A percentile compares a stretch with the other conserved stretches of the same genome.
phyloP scores from a whole-genome alignment of 2,888 invertebrate species.

The Orthosia incerta region DNA sequence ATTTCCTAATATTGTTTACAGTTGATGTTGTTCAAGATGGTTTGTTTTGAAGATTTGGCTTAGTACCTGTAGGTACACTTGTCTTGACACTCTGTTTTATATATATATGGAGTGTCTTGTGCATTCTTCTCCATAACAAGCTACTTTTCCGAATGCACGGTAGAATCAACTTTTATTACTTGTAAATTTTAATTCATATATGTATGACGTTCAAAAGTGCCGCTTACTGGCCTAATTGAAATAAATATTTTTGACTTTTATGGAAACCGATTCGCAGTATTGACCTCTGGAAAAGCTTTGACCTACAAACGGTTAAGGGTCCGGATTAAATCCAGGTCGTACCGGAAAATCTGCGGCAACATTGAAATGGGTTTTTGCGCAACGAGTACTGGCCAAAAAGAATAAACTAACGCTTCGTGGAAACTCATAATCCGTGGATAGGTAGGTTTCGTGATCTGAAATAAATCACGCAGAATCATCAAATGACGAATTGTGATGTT shows the following conservation, averaged over 20 bases:
- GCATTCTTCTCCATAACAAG: too few relatives aligned
- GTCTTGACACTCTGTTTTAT: not conserved
- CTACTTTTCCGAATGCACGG: too few relatives aligned
- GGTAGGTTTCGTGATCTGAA: not conserved
- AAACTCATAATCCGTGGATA: not conserved
- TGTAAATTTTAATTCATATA: too few relatives aligned
- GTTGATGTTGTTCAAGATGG: conserved; percentile 6
- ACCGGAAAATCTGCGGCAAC: conserved; percentile 32
- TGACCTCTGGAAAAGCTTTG: conserved; percentile 24
- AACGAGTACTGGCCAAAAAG: conserved; percentile 17
- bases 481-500: not conserved
- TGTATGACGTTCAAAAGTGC: too few relatives aligned
- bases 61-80: not conserved
- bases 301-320: conserved; percentile 33
- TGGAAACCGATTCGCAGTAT: conserved; percentile 15
- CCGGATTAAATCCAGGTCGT: conserved; percentile 38
- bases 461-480: not conserved
- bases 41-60: conserved; percentile 8
- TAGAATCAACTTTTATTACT: too few relatives aligned
- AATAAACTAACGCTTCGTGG: not conserved
- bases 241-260: too few relatives aligned
- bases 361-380: conserved; percentile 34
- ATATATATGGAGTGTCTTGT: too few relatives aligned
- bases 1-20: conserved; percentile 47
- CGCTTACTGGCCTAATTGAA: too few relatives aligned